phyloP scores from a whole-genome alignment of 2,797 vertebrate species.

The Orientallactaga sibirica region DNA sequence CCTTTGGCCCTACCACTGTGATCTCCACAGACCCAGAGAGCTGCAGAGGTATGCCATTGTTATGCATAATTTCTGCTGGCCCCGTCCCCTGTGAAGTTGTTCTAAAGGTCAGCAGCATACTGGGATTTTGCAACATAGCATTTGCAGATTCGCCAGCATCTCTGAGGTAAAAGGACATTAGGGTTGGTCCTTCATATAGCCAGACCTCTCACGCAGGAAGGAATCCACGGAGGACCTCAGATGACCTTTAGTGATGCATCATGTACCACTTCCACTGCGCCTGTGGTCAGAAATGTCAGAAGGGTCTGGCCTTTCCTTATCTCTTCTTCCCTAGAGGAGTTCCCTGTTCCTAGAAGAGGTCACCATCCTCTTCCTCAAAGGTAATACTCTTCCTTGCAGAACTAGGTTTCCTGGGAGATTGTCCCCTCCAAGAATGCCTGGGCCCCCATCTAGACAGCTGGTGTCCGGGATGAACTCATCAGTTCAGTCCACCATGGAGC shows the following conservation, averaged over 20 bases:
- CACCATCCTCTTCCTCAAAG: too few species aligned
- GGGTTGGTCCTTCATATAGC: not conserved
- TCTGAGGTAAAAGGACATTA: not conserved
- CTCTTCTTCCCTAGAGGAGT: too few species aligned
- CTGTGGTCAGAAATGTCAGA: too few species aligned
- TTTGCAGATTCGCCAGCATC: not conserved
- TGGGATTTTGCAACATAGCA: not conserved
- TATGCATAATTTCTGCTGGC: not conserved
- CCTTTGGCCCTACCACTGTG: not conserved
- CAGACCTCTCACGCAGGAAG: not conserved
- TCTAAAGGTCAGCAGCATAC: not conserved
- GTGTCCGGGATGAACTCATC: too few species aligned
- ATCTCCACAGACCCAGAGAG: not conserved
- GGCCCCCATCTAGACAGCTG: too few species aligned
- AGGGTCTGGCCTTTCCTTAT: too few species aligned
- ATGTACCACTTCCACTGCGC: not conserved
- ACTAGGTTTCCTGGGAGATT: too few species aligned
- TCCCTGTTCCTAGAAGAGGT: too few species aligned
- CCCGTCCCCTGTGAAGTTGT: not conserved
- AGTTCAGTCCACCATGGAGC: too few species aligned
- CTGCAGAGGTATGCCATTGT: not conserved
- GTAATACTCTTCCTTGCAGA: too few species aligned
- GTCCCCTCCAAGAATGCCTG: too few species aligned
- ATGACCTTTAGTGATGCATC: not conserved
- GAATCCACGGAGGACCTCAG: not conserved